Conservation (phyloP, 2,888 invertebrate species). For the Drosophila pegasa region DNA sequence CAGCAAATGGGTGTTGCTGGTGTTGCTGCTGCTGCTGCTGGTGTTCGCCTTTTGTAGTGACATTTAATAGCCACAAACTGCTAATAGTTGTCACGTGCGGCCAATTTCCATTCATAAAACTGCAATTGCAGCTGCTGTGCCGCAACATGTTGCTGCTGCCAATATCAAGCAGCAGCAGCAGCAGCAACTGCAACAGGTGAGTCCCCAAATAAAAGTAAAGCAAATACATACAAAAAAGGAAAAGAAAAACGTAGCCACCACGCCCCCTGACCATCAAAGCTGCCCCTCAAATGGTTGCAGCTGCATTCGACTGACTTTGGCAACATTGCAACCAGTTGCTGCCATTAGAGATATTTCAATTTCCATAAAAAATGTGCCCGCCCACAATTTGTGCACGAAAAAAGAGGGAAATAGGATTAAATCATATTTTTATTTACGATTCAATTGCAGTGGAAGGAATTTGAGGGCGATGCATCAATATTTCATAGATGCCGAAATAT, state of each 20-base stretch:
- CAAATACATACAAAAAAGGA: constrained; percentile 16
- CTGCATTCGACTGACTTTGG: background rate
- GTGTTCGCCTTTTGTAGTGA: constrained; percentile 57
- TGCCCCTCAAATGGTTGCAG: background rate
- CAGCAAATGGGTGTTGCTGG: constrained; percentile 10
- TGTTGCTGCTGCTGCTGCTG: constrained; percentile 2
- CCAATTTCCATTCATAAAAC: constrained; percentile 75
- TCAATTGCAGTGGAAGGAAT: constrained; percentile 43
- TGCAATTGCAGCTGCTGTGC: constrained; percentile 35
- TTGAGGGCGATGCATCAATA: constrained; percentile 33
- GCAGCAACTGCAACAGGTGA: constrained; percentile 34
- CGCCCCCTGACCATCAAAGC: background rate
- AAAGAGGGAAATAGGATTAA: constrained; percentile 36
- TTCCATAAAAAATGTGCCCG: constrained; percentile 38
- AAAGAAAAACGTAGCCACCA: background rate
- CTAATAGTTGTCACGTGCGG: constrained; percentile 77
- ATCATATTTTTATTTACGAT: constrained; percentile 51
- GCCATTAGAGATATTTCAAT: constrained; percentile 58
- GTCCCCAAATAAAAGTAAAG: background rate
- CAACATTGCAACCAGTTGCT: constrained; percentile 1
- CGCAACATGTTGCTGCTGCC: constrained; percentile 54
- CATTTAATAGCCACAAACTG: constrained; percentile 70
- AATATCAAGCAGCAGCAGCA: constrained; percentile 12
- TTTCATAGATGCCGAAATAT: constrained; percentile 12
- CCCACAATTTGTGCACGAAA: constrained; percentile 28